Evolutionary conservation across 2,888 invertebrate genomes (phyloP), one percentile per base, ranked within the genome.

Genomic region (Stomorhina lunata): DNA sequence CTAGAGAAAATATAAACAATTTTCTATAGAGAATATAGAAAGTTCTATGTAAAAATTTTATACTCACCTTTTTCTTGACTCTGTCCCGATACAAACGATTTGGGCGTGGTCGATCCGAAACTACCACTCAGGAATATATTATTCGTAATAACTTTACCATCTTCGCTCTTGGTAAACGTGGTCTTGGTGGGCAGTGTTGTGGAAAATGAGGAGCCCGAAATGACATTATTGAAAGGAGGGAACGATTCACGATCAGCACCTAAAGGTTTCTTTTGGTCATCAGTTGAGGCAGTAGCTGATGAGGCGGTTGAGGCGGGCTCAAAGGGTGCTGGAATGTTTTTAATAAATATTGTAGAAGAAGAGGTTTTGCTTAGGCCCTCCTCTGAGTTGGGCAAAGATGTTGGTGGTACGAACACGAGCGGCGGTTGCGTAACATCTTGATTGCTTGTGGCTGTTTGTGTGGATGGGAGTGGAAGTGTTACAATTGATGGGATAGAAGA

Each of bases 131-230:
- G 37, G 59, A 85, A 85, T 10, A 85, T 71, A 66, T 84, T 86
- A 15, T 85, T 90, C 15, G 88, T 89, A 32, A 90, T 89, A 40
- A 90, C 90, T 84, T 90, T 90, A 76, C 90, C 90, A 34, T 90
- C 90, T 55, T 88, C 88, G 82, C 90, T 90, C 83, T 90, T 90
- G 61, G 87, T 88, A 77, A 90, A 90, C 53, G 89, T 89, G 15
- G 89, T 85, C 81, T 90, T 90, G 68, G 50, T 76, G 25, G 83
- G 81, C 22, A 40, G 2, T 2, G 40, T 65, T 7, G n/a, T n/a
- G n/a, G n/a, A n/a, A n/a, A n/a, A n/a, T n/a, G 61, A 27, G n/a
- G 79, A 73, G 22, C 76, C 71, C 17, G 66, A 66, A 53, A 40
- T 50, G 3, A 55, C 65, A 68, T 48, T 73, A 61, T 75, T 75